Evolutionary conservation across 2,797 vertebrate species (phyloP).

Genomic region (Oreochromis grahami): DNA sequence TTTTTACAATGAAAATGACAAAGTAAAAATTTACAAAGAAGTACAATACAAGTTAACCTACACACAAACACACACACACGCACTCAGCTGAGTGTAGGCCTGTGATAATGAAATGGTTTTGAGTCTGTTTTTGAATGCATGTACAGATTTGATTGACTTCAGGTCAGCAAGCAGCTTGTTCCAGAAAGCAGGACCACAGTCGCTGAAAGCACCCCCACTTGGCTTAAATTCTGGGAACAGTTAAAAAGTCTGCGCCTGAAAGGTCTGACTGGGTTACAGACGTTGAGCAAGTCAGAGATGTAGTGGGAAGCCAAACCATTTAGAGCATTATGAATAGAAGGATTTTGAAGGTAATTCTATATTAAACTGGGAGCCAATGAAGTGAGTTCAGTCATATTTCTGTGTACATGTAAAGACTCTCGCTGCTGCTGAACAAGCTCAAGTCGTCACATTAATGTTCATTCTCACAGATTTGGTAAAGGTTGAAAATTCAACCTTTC

Average conservation of each 20-base stretch:
- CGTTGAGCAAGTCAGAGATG: background rate
- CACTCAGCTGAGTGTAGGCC: background rate
- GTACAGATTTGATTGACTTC: background rate
- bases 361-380: background rate
- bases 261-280: background rate
- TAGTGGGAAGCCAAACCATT: background rate
- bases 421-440: background rate
- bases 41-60: background rate
- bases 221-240: background rate
- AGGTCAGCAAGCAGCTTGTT: background rate
- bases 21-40: background rate
- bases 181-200: background rate
- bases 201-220: background rate
- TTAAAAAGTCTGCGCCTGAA: fast-evolving
- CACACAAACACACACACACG: background rate
- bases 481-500: background rate
- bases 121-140: background rate
- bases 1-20: background rate
- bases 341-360: background rate
- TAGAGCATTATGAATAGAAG: background rate
- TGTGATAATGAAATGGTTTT: background rate
- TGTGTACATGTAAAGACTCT: background rate
- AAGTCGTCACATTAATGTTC: background rate
- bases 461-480: background rate
- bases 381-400: background rate